Evolutionary conservation across 2,797 vertebrate species (phyloP), one percentile per base, ranked within the genome.

Genomic region (Hyperoplus lanceolatus): DNA sequence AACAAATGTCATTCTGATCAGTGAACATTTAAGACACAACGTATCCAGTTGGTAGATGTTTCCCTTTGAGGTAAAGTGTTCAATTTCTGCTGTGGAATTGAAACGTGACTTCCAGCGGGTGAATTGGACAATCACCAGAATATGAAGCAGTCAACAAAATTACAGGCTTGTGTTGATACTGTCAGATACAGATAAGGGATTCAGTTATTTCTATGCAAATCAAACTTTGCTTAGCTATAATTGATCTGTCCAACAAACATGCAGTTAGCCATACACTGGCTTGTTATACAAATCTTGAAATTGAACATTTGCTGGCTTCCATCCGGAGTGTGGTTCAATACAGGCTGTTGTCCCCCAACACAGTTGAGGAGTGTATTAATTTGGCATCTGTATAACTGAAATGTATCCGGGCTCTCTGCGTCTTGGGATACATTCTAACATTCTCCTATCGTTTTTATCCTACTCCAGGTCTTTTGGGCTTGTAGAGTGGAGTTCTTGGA

Each of bases 81-180:
- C 56, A 74, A 39, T 80, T 85, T 85, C 79, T 74, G 54, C 1
- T 12, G 41, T 79, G 68, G 73, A 75, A 80, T 80, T 70, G 58
- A 77, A 76, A 58, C 43, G 39, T n/a, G 13, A 70, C 72, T 70
- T 70, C 88, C 79, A 68, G 79, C 0, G 49, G 71, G 75, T 72
- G 81, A 81, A 87, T 82, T 75, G 74, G 76, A 81, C 64, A 39
- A 80, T 82, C 61, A 70, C 78, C 82, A 79, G 83, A 90, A 91
- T 77, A 87, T 80, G 81, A 82, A 64, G 72, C 82, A 81, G 91
- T 89, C 88, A 86, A 70, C 79, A 70, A 84, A 89, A 91, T 91
- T 79, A 89, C 76, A 90, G 85, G 76, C 73, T 80, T 68, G 60
- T 56, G 81, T 73, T 73, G 84, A 81, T 56, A 62, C 76, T 75